These are phyloP conservation scores for Caracal caracal DNA, from an alignment of 2,113 vertebrate species.

Conservation along the genomic window DNA sequence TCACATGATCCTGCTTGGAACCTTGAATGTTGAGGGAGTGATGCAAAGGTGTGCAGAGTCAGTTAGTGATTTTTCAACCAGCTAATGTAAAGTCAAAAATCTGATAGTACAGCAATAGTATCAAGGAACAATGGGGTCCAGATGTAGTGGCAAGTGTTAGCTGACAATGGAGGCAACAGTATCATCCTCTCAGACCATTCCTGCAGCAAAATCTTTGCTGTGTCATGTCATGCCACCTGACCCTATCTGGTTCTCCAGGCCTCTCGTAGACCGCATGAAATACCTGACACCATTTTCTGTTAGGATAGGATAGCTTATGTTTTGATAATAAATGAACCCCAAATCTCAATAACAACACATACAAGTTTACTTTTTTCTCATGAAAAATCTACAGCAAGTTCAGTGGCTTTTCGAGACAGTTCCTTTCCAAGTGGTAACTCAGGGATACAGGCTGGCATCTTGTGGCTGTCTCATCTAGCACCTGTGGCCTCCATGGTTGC, in stretches of 20 bases:
- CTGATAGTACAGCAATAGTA: neutral
- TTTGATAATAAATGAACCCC: neutral
- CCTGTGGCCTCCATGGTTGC: neutral
- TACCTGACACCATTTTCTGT: neutral
- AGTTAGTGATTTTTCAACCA: neutral
- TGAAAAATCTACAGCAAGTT: constrained; percentile 16
- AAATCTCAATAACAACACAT: constrained; percentile 7
- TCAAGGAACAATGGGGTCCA: neutral
- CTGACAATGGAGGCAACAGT: neutral
- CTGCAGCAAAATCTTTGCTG: neutral
- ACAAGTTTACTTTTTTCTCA: neutral
- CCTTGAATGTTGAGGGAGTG: neutral
- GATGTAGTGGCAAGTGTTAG: neutral
- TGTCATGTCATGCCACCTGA: neutral
- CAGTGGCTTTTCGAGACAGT: neutral
- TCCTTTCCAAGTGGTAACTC: neutral
- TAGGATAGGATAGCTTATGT: constrained; percentile 20
- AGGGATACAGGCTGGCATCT: neutral
- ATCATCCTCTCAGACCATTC: neutral
- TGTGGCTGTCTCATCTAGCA: neutral
- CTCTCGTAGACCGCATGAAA: neutral
- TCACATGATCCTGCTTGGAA: neutral
- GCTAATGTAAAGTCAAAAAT: neutral
- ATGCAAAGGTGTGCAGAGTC: neutral
- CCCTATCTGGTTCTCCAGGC: neutral